phyloP scores from a whole-genome alignment of 2,888 invertebrate genomes.

The Apotomis betuletana region DNA sequence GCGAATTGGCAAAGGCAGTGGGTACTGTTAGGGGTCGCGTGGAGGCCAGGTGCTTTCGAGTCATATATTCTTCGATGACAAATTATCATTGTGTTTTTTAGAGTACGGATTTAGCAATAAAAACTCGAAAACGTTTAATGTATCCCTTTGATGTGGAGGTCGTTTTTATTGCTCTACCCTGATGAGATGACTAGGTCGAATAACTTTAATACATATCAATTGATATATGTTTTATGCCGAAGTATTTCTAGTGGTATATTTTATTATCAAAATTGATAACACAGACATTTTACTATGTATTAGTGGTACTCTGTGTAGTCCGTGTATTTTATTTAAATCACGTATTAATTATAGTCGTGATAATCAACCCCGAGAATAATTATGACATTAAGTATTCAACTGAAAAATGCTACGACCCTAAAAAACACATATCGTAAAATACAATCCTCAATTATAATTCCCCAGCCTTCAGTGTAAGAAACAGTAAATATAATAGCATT shows the following conservation, averaged over 20 bases:
- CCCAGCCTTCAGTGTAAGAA: conserved; percentile 13
- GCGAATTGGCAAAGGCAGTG: conserved; percentile 64
- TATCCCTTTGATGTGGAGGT: conserved; percentile 17
- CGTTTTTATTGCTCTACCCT: conserved; percentile 7
- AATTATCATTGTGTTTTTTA: conserved; percentile 77
- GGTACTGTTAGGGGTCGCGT: conserved; percentile 68
- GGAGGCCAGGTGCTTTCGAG: conserved; percentile 72
- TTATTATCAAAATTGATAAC: too few species aligned
- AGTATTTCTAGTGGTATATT: too few species aligned
- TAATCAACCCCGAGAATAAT: too few species aligned
- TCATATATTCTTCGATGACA: conserved; percentile 74
- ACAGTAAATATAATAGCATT: conserved; percentile 46
- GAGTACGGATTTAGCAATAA: conserved; percentile 63
- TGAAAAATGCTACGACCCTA: too few species aligned
- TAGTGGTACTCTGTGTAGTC: too few species aligned
- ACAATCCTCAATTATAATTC: conserved; percentile 11
- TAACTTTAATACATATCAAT: not conserved
- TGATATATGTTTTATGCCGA: not conserved
- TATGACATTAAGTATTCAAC: too few species aligned
- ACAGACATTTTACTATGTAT: too few species aligned
- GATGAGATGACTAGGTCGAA: not conserved
- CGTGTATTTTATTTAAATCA: too few species aligned
- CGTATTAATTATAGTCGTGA: too few species aligned
- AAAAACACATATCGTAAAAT: not conserved
- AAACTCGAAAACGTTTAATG: conserved; percentile 63